Conservation (phyloP, 2,113 vertebrate species). For the Oxygymnocypris stewartii region DNA sequence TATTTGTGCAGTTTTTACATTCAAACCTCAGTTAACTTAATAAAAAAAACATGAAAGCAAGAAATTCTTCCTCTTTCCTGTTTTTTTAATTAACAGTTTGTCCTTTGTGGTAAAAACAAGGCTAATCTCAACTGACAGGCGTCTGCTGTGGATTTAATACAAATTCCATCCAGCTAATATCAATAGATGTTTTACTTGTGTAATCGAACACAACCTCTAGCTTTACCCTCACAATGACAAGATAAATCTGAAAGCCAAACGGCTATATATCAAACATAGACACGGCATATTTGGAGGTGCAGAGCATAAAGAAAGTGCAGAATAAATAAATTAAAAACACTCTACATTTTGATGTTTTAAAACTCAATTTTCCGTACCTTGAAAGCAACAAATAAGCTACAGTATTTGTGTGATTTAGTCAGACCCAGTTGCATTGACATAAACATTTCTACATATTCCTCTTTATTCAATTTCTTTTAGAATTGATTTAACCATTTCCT, state of each 20-base stretch:
- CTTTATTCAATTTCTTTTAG: background rate
- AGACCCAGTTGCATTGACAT: background rate
- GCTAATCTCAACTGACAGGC: background rate
- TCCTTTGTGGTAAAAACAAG: background rate
- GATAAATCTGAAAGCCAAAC: background rate
- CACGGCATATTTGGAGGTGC: background rate
- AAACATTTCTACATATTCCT: background rate
- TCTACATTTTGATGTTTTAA: background rate
- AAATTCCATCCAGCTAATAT: background rate
- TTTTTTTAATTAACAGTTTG: background rate
- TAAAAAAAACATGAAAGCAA: background rate
- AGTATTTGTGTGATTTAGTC: background rate
- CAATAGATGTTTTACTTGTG: background rate
- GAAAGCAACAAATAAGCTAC: background rate
- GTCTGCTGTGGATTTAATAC: background rate
- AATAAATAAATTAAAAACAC: background rate
- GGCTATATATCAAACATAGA: background rate
- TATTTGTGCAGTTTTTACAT: background rate
- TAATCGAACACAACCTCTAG: slow-evolving; percentile 4
- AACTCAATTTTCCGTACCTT: background rate
- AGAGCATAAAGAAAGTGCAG: background rate
- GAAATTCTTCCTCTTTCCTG: background rate
- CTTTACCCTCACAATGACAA: slow-evolving; percentile 13
- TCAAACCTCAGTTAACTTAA: background rate
- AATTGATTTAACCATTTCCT: background rate